Evolutionary conservation across 1,140 invertebrate genomes (phyloP), one percentile per base, ranked within the genome.

Genomic region (Temnothorax longispinosus): DNA sequence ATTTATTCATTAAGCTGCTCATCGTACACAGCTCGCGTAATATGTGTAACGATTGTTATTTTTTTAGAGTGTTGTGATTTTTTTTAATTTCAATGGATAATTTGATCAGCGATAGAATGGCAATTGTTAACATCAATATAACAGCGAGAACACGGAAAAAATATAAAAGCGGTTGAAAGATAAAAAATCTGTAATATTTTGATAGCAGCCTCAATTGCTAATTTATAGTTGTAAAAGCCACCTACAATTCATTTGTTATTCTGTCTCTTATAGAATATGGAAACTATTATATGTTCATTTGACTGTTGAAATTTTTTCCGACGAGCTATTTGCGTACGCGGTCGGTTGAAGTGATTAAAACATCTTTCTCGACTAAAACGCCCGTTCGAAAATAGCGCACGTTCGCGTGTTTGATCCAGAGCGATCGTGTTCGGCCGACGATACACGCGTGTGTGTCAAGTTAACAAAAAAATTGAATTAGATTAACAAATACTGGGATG

Each of bases 381-480:
- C 7, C 7, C 18, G 27, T 74, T 84, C 69, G 56, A 67, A 82
- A 82, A 47, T 82, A 58, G 18, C 69, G n/a, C 54, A 35, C 80
- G 54, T 72, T 13, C 54, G 52, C 27, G 41, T 62, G 32, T 74
- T 74, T 82, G 67, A 84, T 84, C n/a, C 54, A 44, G 21, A 13
- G 41, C 54, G 18, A 82, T 50, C 76, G 60, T 38, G 47, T 32
- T 38, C 77, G 77, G 27, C 7, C 41, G 21, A 5, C 21, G 44
- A 5, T 44, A 58, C 58, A 21, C 13, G 44, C 15, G 65, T 21
- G 21, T 8, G 27, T 32, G 38, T 71, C 65, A 84, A 32, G 54
- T 74, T 75, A 84, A 74, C 80, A 84, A 27, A 27, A 27, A 27
- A 84, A 84, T 75, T 84, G 27, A 84, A 84, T 84, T 62, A 84